Evolutionary conservation across 1,140 invertebrate species (phyloP).

Genomic region (Nephila pilipes): DNA sequence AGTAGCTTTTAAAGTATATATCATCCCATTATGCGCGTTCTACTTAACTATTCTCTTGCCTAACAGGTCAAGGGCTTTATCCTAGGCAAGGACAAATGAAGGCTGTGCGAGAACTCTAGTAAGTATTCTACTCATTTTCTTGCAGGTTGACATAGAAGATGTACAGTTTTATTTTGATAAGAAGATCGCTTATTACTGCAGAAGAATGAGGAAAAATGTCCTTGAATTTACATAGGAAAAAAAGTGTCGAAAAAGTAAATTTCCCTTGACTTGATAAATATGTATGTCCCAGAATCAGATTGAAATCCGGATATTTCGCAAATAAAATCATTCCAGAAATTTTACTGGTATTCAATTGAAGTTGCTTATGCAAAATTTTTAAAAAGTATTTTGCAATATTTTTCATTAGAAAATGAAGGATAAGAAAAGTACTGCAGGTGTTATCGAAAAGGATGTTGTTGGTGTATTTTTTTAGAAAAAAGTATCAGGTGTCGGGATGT

Average conservation of each 20-base stretch:
- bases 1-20: background rate
- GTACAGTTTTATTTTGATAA: background rate
- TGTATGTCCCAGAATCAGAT: background rate
- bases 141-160: background rate
- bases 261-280: background rate
- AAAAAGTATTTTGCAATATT: too few relatives aligned
- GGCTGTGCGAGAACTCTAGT: background rate
- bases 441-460: too few relatives aligned
- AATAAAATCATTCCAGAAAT: background rate
- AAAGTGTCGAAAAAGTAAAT: background rate
- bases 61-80: conserved; percentile 38
- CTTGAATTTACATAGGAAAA: background rate
- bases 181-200: background rate
- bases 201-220: background rate
- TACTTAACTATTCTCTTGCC: conserved; percentile 6
- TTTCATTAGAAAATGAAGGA: too few relatives aligned
- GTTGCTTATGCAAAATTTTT: too few relatives aligned
- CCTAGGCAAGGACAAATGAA: conserved; percentile 20
- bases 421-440: too few relatives aligned
- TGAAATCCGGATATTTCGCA: background rate
- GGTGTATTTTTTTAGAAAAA: too few relatives aligned
- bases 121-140: background rate
- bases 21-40: background rate
- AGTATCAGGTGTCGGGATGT: too few relatives aligned
- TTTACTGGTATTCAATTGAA: too few relatives aligned